Base-by-base conservation (phyloP, 2,888 invertebrate genomes). In the Napeogenes inachia region DNA sequence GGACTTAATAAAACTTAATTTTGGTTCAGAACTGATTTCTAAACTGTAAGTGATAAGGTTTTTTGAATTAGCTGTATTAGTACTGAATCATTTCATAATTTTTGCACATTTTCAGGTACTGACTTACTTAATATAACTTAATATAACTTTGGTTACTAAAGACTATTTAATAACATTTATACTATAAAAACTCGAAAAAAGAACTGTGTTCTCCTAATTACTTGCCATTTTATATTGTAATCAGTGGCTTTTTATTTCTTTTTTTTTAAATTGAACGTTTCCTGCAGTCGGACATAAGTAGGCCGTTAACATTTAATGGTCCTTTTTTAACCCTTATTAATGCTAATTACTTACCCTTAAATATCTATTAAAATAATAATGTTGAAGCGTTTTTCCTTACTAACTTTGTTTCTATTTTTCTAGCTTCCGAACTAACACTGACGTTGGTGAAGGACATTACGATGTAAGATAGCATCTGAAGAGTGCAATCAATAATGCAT, bases 391-490 rank as follows among this genome's bases (percentile, higher is more conserved):
- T 42, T 42, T 35, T 42, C 42, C 10, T 42, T 42, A 70, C 69
- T 76, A 71, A 75, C 73, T 61, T 61, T 68, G 67, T 73, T 65
- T 80, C 75, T 81, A 68, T 79, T 74, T 84, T 89, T 89, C 78
- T 89, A 89, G 89, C 87, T 85, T 89, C 74, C 81, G 73, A 84
- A 90, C 89, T 90, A 90, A 90, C 89, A 82, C 72, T 75, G 81
- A 77, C 62, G 79, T 75, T 72, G 85, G 84, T 85, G 80, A 84
- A 71, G 87, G 87, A 81, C 77, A 77, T 73, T 84, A 81, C 69
- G 87, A 82, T 78, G 83, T 90, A 82, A 90, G 90, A 90, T 90
- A 90, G 85, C 90, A 89, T 82, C 81, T 70, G 75, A 78, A 76
- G 81, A 84, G 82, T 61, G 69, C 74, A 66, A 66, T 72, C 69